These are phyloP conservation scores for Siphamia tubifer DNA, from an alignment of 2,113 vertebrate species.

Conservation along the genomic window DNA sequence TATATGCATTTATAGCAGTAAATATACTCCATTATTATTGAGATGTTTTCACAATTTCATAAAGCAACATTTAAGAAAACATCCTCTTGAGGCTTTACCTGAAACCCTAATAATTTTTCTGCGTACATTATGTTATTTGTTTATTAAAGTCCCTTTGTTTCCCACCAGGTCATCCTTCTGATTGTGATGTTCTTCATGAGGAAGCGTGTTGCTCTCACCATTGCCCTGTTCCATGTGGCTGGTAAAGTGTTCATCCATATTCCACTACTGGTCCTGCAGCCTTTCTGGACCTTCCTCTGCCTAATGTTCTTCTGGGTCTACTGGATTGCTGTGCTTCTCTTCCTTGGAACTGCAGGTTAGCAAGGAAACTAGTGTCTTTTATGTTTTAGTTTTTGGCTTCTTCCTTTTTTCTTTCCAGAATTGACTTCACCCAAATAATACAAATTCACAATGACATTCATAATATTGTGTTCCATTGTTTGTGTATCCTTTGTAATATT, in stretches of 20 bases:
- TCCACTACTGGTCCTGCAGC: slow-evolving; percentile 91
- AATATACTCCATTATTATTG: neutral
- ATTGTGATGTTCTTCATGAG: slow-evolving; percentile 95
- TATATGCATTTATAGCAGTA: neutral
- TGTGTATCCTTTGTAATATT: neutral
- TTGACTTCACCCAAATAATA: neutral
- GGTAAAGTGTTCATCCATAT: slow-evolving; percentile 96
- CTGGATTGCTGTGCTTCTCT: slow-evolving; percentile 93
- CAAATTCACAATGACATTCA: neutral
- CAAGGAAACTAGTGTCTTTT: neutral
- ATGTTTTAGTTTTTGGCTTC: no score
- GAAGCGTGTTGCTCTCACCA: slow-evolving; percentile 94
- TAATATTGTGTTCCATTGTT: neutral
- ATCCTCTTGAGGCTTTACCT: neutral
- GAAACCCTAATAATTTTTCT: neutral
- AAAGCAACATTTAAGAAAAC: no score
- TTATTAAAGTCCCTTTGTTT: neutral
- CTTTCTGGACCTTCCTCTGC: slow-evolving; percentile 95
- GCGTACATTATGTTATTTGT: neutral
- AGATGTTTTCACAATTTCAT: neutral
- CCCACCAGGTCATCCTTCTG: slow-evolving; percentile 86
- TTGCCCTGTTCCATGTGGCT: slow-evolving; percentile 95
- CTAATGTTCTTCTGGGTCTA: slow-evolving; percentile 95
- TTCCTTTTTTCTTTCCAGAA: no score
- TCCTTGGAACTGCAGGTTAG: slow-evolving; percentile 91